Evolutionary conservation across 2,888 invertebrate species (phyloP).

Genomic region (Morpho deidamia): DNA sequence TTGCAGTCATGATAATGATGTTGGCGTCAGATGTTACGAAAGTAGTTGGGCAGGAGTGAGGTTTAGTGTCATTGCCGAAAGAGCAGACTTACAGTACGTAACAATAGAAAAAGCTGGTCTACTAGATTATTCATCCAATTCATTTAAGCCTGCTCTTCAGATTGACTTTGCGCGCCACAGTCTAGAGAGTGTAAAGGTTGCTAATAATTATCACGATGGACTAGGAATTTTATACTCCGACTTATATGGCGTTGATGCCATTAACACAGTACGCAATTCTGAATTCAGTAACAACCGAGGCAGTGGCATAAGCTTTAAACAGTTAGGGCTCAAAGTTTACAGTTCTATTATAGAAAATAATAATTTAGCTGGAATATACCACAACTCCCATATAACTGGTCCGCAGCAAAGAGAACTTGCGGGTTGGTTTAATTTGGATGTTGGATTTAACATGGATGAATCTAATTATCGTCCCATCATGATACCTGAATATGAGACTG

Average conservation of each 20-base stretch:
- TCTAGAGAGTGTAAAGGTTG: constrained; percentile 87
- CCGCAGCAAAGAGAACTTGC: constrained; percentile 93
- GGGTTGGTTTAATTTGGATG: constrained; percentile 91
- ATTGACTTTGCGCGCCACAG: constrained; percentile 91
- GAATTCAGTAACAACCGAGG: constrained; percentile 91
- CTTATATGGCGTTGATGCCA: constrained; percentile 90
- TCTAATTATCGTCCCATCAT: constrained; percentile 85
- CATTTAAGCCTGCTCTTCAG: constrained; percentile 93
- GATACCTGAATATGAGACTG: constrained; percentile 81
- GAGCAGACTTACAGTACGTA: constrained; percentile 91
- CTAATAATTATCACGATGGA: constrained; percentile 94
- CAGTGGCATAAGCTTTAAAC: constrained; percentile 93
- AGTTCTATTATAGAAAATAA: constrained; percentile 91
- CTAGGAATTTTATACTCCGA: constrained; percentile 96
- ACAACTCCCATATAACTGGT: constrained; percentile 92
- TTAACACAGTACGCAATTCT: constrained; percentile 89
- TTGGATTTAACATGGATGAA: constrained; percentile 82
- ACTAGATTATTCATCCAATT: constrained; percentile 92
- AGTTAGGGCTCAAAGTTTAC: constrained; percentile 88
- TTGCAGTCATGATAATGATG: constrained; percentile 91
- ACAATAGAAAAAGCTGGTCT: constrained; percentile 95
- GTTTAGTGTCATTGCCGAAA: constrained; percentile 91
- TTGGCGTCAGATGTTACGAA: constrained; percentile 92
- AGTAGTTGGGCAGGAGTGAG: constrained; percentile 96
- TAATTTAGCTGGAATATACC: constrained; percentile 91